Conservation (phyloP, 2,797 vertebrate genomes). For the Xenopus petersii region DNA sequence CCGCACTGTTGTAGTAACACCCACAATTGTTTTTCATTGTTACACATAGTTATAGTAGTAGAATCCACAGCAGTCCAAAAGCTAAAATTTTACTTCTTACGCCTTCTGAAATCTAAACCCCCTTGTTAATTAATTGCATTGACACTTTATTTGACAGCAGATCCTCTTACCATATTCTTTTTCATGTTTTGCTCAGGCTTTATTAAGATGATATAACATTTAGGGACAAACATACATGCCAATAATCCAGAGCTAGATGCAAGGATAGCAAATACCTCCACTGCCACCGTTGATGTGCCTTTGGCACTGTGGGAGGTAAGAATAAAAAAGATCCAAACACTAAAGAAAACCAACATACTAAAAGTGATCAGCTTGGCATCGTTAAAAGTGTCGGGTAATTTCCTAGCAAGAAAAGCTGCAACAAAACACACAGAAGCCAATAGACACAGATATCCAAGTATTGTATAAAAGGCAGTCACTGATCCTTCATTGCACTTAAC, state of each 20-base stretch:
- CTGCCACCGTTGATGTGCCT: slow-evolving; percentile 26
- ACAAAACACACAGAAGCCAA: slow-evolving; percentile 36
- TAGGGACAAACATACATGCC: slow-evolving; percentile 32
- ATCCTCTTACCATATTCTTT: neutral
- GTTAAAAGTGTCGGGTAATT: slow-evolving; percentile 37
- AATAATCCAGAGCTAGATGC: slow-evolving; percentile 36
- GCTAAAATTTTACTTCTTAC: too few species aligned
- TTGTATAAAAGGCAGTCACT: slow-evolving; percentile 26
- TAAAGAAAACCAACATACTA: slow-evolving; percentile 39
- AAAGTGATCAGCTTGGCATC: slow-evolving; percentile 43
- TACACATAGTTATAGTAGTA: too few species aligned
- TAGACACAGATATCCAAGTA: slow-evolving; percentile 34
- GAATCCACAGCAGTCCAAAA: too few species aligned
- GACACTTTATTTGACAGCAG: neutral
- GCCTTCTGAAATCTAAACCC: too few species aligned
- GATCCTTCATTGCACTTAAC: slow-evolving; percentile 33
- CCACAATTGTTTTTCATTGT: too few species aligned
- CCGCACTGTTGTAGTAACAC: too few species aligned
- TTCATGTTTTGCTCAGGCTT: slow-evolving; percentile 40
- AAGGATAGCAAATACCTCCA: slow-evolving; percentile 41
- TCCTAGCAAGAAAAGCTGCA: slow-evolving; percentile 35
- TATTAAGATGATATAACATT: slow-evolving; percentile 42
- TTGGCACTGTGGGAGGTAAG: slow-evolving; percentile 28
- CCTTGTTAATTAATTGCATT: too few species aligned
- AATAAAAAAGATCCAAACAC: slow-evolving; percentile 41